Evolutionary conservation across 2,113 vertebrate genomes (phyloP).

Genomic region (Epinephelus fuscoguttatus): DNA sequence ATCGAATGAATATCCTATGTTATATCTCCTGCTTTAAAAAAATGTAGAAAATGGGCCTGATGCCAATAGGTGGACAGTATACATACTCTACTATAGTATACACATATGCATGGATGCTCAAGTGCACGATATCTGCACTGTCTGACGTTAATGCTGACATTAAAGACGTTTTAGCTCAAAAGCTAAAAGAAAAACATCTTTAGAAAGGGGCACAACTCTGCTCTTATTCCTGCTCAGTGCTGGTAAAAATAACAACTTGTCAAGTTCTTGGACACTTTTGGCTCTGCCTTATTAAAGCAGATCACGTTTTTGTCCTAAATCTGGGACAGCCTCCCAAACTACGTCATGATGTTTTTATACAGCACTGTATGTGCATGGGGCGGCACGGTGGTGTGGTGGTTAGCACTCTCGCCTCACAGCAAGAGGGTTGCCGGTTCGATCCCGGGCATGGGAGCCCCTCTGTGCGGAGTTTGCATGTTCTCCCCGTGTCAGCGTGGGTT

Average conservation of each 20-base stretch:
- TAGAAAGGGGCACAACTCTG: constrained; percentile 9
- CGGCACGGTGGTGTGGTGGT: too few species aligned
- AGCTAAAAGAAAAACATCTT: constrained; percentile 19
- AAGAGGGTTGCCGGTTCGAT: too few species aligned
- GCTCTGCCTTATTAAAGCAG: background rate
- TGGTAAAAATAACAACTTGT: constrained; percentile 54
- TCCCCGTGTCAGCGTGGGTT: too few species aligned
- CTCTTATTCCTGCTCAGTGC: constrained; percentile 19
- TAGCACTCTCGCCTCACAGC: too few species aligned
- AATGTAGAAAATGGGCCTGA: background rate
- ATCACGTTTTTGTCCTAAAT: constrained; percentile 2
- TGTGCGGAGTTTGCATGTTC: too few species aligned
- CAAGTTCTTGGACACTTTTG: background rate
- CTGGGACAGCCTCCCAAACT: background rate
- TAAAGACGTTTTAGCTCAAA: background rate
- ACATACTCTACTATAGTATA: background rate
- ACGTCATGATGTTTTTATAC: background rate
- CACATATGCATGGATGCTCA: background rate
- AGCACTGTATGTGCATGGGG: background rate
- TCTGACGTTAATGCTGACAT: background rate
- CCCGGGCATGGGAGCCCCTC: too few species aligned
- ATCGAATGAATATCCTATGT: background rate
- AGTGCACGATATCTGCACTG: background rate
- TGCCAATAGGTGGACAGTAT: background rate
- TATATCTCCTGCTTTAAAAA: background rate